phyloP scores from a whole-genome alignment of 2,797 vertebrate genomes.

The Cottoperca gobio region DNA sequence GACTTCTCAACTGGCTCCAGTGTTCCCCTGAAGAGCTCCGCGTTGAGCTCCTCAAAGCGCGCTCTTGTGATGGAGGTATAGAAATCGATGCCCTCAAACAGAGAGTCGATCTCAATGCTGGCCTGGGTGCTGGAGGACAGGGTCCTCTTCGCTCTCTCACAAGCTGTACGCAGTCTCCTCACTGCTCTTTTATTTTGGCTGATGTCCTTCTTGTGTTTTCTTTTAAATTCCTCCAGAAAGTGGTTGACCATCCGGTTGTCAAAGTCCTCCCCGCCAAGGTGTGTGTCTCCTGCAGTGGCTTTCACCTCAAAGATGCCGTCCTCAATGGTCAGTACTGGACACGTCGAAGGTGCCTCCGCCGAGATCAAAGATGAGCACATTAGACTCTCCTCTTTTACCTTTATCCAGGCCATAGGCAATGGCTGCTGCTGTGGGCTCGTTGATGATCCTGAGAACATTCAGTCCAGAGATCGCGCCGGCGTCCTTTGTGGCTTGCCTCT shows the following conservation, averaged over 20 bases:
- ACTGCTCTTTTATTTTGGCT: constrained; percentile 91
- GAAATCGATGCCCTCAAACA: constrained; percentile 93
- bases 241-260: constrained; percentile 94
- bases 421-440: constrained; percentile 93
- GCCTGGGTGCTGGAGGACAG: constrained; percentile 93
- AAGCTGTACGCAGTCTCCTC: constrained; percentile 91
- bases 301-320: constrained; percentile 96
- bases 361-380: constrained; percentile 94
- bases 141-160: constrained; percentile 92
- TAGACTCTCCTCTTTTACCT: constrained; percentile 88
- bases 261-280: constrained; percentile 94
- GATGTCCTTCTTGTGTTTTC: constrained; percentile 93
- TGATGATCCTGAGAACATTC: constrained; percentile 93
- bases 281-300: constrained; percentile 93
- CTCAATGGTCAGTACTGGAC: constrained; percentile 93
- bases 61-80: constrained; percentile 95
- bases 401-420: constrained; percentile 94
- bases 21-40: constrained; percentile 93
- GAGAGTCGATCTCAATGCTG: constrained; percentile 92
- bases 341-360: constrained; percentile 95
- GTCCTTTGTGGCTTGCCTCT: constrained; percentile 95
- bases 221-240: constrained; percentile 94
- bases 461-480: constrained; percentile 92
- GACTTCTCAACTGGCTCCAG: constrained; percentile 93
- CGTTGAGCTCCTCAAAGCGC: constrained; percentile 93